These are phyloP conservation scores for Polypedilum pembai DNA, from an alignment of 1,140 invertebrate genomes.

Conservation along the genomic window DNA sequence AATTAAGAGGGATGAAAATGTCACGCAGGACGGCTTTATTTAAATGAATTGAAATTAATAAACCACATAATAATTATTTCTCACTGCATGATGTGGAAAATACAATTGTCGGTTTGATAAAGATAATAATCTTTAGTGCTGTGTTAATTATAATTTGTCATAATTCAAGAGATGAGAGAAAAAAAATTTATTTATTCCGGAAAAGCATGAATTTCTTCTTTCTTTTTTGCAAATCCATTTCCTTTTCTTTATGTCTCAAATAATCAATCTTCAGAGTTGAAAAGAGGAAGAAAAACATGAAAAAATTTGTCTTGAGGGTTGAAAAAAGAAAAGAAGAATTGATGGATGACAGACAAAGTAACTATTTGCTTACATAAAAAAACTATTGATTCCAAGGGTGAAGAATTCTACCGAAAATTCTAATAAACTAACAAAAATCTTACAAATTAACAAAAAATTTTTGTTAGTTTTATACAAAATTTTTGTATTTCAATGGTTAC, in stretches of 20 bases:
- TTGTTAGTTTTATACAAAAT: too few species aligned
- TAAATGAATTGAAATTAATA: constrained; percentile 28
- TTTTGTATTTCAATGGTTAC: too few species aligned
- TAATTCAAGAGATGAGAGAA: background rate
- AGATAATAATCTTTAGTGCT: background rate
- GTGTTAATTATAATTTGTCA: constrained; percentile 13
- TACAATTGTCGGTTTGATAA: constrained; percentile 4
- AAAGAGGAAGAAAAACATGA: constrained; percentile 6
- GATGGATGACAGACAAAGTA: background rate
- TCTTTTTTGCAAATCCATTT: background rate
- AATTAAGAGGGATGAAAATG: constrained; percentile 12
- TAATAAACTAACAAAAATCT: too few species aligned
- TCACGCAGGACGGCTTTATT: background rate
- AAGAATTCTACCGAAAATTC: too few species aligned
- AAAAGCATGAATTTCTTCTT: background rate
- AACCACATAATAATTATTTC: constrained; percentile 21
- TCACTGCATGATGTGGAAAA: constrained; percentile 16
- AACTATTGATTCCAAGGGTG: too few species aligned
- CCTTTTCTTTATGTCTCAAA: background rate
- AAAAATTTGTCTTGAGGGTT: constrained; percentile 15
- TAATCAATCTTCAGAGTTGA: background rate
- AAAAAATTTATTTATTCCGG: background rate
- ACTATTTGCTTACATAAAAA: too few species aligned
- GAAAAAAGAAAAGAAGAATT: background rate
- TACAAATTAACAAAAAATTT: too few species aligned